These are phyloP conservation scores for Bufo bufo DNA, from an alignment of 2,113 vertebrate genomes.

Conservation along the genomic window DNA sequence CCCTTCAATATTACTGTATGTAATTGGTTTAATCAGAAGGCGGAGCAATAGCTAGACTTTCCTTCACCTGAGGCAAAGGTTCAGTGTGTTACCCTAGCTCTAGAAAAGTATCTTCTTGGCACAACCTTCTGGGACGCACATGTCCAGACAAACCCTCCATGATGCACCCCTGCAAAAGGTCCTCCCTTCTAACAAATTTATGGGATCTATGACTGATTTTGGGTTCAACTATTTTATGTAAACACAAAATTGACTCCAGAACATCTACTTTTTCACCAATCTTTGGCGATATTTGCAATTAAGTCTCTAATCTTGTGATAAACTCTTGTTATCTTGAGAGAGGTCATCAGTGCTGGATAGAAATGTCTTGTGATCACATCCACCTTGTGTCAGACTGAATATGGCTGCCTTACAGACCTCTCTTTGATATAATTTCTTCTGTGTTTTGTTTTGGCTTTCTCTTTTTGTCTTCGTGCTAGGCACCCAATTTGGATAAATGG, in stretches of 20 bases:
- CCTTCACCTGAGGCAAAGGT: no score
- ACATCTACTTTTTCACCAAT: neutral
- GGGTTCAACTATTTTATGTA: neutral
- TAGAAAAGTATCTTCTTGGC: no score
- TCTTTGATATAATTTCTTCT: conserved; percentile 62
- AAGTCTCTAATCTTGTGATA: no score
- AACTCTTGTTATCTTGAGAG: neutral
- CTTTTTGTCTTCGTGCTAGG: conserved; percentile 67
- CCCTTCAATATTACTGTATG: no score
- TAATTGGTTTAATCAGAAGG: no score
- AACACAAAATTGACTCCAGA: neutral
- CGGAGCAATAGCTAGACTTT: no score
- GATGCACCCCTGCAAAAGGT: no score
- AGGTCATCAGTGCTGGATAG: neutral
- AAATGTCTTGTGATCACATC: conserved; percentile 9
- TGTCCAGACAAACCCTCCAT: no score
- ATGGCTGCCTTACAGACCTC: conserved; percentile 23
- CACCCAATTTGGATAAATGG: conserved; percentile 79
- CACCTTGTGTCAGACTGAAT: conserved; percentile 11
- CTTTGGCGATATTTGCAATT: neutral
- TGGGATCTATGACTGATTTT: no score
- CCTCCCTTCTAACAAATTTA: no score
- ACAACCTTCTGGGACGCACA: no score
- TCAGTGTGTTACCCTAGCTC: no score
- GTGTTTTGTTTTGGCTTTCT: conserved; percentile 65